These are phyloP conservation scores for Cichlasoma orientale DNA, from an alignment of 2,797 vertebrate genomes.

Conservation along the genomic window DNA sequence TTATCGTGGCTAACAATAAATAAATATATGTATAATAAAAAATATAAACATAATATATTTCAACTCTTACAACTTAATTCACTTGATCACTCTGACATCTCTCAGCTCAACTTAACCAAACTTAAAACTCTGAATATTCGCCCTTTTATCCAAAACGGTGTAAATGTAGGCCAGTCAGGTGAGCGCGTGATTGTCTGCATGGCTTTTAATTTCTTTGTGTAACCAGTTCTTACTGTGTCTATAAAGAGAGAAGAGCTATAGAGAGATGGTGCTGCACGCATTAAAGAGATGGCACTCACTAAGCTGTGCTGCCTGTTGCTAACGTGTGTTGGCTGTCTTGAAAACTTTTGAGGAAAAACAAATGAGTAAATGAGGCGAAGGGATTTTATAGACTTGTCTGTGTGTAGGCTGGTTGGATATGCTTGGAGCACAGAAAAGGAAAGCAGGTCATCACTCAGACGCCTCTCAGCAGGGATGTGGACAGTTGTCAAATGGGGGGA, in stretches of 20 bases:
- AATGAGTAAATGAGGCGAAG: slow-evolving; percentile 13
- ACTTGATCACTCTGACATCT: not conserved
- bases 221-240: slow-evolving; percentile 21
- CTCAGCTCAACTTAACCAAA: not conserved
- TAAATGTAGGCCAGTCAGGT: not conserved
- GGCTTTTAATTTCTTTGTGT: slow-evolving; percentile 1
- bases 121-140: not conserved
- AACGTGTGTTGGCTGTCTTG: slow-evolving; percentile 14
- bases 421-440: slow-evolving; percentile 4
- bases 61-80: not conserved
- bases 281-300: slow-evolving; percentile 51
- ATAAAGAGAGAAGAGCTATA: slow-evolving; percentile 22
- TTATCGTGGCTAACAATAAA: no score
- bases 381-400: not conserved
- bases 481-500: slow-evolving; percentile 7
- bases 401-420: not conserved
- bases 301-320: slow-evolving; percentile 17
- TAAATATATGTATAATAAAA: not conserved
- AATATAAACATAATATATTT: not conserved
- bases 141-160: not conserved
- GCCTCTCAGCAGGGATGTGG: not conserved
- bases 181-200: not conserved
- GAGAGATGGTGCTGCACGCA: slow-evolving; percentile 12
- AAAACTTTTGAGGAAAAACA: slow-evolving; percentile 8
- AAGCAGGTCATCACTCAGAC: not conserved